Base-by-base conservation (phyloP, 92 coral and sea anemone species). In the Actinernus sp. region DNA sequence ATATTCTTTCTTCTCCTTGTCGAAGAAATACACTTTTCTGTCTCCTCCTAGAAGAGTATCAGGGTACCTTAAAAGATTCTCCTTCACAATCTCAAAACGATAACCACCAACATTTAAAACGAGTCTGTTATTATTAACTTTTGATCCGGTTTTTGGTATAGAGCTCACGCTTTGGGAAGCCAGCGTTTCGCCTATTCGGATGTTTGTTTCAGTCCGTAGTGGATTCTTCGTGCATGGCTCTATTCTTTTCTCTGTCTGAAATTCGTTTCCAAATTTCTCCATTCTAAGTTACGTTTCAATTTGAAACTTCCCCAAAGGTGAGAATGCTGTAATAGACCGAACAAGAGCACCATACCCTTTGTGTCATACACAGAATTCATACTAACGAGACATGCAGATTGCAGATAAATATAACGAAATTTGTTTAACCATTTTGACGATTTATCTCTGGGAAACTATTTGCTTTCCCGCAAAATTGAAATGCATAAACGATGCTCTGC, bases 41-140 rank as follows among this genome's bases (percentile, higher is more conserved):
- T 84, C 86, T 49, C 92, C 85, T 21, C 97, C 97, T 1, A 95
- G 84, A 1, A 95, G 82, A 1, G 97, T 92, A 63, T 92, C 91
- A 3, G 99, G 99, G 41, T 74, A 88, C 51, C 65, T 73, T 27
- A 78, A 83, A 45, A 95, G 76, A 21, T 92, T 80, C 27, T 63
- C 79, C 61, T 76, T 77, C 7, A 86, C 79, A 14, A 95, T 85
- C 61, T 95, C 90, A 43, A 74, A 95, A n/a, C 78, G 81, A 3
- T 78, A 76, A 20, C 99, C 99, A 1, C 99, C 97, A 14, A 95
- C 80, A 53, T 95, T 95, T 38, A 95, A 73, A 5, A 62, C 73
- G 26, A 86, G 56, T 45, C 98, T 51, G 17, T 58, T 57, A 4
- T 34, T 17, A 4, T 26, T 65, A 1, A 31, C 14, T n/a, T 23